Evolutionary conservation across 2,888 invertebrate genomes (phyloP).

Genomic region (Ptilodon capucinus): DNA sequence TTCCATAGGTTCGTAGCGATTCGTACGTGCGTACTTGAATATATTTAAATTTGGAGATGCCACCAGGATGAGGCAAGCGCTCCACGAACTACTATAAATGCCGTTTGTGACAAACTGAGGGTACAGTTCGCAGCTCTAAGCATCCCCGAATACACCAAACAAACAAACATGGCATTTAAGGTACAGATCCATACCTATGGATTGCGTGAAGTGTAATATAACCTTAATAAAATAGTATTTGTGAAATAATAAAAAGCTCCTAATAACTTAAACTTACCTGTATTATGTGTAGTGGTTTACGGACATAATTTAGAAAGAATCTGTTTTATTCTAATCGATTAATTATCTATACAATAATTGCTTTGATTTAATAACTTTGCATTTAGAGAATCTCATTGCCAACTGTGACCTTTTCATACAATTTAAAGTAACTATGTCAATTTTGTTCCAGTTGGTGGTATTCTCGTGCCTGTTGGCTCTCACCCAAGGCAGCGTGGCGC

Average conservation of each 20-base stretch:
- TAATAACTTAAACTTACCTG: background rate
- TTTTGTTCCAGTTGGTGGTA: slow-evolving; percentile 59
- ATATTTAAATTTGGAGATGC: slow-evolving; percentile 72
- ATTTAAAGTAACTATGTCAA: background rate
- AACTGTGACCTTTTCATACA: too few species aligned
- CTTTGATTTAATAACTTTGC: too few species aligned
- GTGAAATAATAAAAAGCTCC: slow-evolving; percentile 4
- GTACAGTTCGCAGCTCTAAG: slow-evolving; percentile 64
- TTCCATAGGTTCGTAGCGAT: slow-evolving; percentile 37
- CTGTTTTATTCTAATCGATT: too few species aligned
- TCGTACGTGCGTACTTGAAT: slow-evolving; percentile 68
- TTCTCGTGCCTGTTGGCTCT: slow-evolving; percentile 48
- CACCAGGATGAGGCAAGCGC: slow-evolving; percentile 54
- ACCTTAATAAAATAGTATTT: slow-evolving; percentile 13
- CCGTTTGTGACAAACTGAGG: slow-evolving; percentile 53
- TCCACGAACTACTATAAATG: slow-evolving; percentile 59
- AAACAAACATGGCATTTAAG: slow-evolving; percentile 67
- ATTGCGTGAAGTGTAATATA: slow-evolving; percentile 40
- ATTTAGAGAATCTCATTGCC: too few species aligned
- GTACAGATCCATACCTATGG: slow-evolving; percentile 54
- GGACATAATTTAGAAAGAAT: too few species aligned
- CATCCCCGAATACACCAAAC: slow-evolving; percentile 61
- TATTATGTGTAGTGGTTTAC: background rate
- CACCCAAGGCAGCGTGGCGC: slow-evolving; percentile 23
- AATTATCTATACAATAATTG: too few species aligned